phyloP scores from a whole-genome alignment of 2,113 vertebrate species.

The Poecile atricapillus region DNA sequence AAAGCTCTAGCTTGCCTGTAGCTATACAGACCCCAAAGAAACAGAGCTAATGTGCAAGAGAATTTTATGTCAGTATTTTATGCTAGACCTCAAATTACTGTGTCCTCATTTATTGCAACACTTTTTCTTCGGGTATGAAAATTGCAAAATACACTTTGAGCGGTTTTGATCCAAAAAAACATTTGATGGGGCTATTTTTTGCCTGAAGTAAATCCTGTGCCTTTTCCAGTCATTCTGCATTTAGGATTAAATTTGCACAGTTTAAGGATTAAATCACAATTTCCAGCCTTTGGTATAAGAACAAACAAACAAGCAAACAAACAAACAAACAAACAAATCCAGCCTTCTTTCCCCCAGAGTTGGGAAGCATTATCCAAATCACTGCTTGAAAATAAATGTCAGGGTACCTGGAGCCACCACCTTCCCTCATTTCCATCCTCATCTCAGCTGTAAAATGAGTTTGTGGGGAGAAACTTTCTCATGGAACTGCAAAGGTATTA shows the following conservation, averaged over 20 bases:
- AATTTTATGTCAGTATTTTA: constrained; percentile 11
- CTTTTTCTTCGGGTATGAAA: background rate
- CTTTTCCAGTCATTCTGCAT: constrained; percentile 33
- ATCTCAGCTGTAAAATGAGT: background rate
- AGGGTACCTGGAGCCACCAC: background rate
- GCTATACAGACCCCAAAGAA: background rate
- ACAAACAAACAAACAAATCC: background rate
- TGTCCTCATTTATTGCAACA: constrained; percentile 19
- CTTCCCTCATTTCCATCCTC: background rate
- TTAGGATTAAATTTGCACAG: constrained; percentile 41
- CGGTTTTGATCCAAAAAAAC: background rate
- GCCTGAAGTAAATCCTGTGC: background rate
- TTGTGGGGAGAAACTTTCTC: background rate
- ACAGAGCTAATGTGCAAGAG: background rate
- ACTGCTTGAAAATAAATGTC: background rate
- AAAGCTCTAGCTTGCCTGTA: constrained; percentile 11
- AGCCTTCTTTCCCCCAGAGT: background rate
- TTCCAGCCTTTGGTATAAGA: constrained; percentile 1
- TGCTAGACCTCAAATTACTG: background rate
- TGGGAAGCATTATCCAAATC: background rate
- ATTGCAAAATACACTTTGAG: background rate
- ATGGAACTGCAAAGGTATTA: background rate
- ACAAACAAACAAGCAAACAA: background rate
- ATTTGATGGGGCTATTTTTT: constrained; percentile 2
- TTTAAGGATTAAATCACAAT: constrained; percentile 35